Conservation (phyloP, 2,113 vertebrate species). For the Cinclus mexicanus region DNA sequence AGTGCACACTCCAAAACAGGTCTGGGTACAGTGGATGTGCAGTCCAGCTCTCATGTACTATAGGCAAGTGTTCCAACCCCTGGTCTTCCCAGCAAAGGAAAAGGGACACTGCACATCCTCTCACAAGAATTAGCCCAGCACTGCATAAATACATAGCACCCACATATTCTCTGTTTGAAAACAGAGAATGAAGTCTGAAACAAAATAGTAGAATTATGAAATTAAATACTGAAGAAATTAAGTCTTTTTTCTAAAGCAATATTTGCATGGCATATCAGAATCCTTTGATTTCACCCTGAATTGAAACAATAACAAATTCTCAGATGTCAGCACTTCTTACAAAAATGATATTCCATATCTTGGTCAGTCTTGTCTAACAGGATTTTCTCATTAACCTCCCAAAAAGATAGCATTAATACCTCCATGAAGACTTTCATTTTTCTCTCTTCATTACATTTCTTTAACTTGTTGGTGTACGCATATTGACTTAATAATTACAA, state of each 20-base stretch:
- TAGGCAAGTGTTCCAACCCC: background rate
- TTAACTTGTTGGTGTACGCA: background rate
- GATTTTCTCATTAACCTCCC: slow-evolving; percentile 18
- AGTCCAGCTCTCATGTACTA: background rate
- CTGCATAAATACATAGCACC: background rate
- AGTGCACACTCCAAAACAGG: background rate
- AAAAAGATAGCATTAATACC: background rate
- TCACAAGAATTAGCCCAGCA: background rate
- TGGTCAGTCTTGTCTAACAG: background rate
- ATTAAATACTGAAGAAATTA: background rate
- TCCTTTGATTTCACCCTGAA: background rate
- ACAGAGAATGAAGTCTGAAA: background rate
- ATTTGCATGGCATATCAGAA: background rate
- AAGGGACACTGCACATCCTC: background rate
- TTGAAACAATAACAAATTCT: slow-evolving; percentile 10
- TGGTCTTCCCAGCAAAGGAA: background rate
- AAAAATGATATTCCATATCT: background rate
- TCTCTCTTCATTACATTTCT: background rate
- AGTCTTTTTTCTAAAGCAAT: background rate
- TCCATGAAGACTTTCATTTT: background rate
- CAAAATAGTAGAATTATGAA: background rate
- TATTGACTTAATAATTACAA: background rate
- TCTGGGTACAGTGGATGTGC: background rate
- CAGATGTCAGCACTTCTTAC: background rate
- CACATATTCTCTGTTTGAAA: background rate